Base-by-base conservation (phyloP, 2,113 vertebrate genomes). In the Ancistrus triradiatus region DNA sequence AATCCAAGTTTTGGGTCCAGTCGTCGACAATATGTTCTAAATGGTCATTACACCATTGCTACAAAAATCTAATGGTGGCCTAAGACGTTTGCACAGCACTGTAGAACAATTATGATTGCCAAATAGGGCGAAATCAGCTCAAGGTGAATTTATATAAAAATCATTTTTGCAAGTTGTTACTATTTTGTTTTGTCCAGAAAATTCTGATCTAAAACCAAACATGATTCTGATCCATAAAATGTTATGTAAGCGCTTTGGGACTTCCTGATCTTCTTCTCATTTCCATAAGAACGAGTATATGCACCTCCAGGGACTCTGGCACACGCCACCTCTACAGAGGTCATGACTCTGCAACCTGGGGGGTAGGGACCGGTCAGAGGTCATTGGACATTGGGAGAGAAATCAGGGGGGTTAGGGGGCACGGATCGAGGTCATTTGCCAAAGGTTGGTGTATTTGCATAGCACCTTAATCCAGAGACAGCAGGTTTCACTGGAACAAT, bases 221-320 rank as follows among this genome's bases (percentile, higher is more conserved):
- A 67, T 46, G 46, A 59, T 28, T 33, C 62, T 46, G 25, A 63
- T 52, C 63, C 27, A 31, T 17, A 43, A 27, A 28, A 6, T 3
- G 68, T 74, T 74, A 74, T 74, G 68, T 74, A 71, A 74, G 53
- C 25, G 73, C 37, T 63, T 25, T 35, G 73, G 59, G 73, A 63
- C 17, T 71, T 71, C 52, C 51, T 50, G 11, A 21, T 71, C 64
- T 64, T 63, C 2, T 35, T 47, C 64, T 71, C 46, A 70, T 74
- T 57, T 71, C 59, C 68, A 71, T 71, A 66, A 70, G 63, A 74
- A 70, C 59, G 15, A 48, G 42, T 25, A 43, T 38, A 4, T 25
- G 24, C 19, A 28, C 37, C 65, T 47, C 73, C 17, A 6, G 64
- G 55, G 59, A 67, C 59, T 24, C 38, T 27, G 68, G 64, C 73